phyloP scores from a whole-genome alignment of 1,140 invertebrate species.

The Elymnias hypermnestra region DNA sequence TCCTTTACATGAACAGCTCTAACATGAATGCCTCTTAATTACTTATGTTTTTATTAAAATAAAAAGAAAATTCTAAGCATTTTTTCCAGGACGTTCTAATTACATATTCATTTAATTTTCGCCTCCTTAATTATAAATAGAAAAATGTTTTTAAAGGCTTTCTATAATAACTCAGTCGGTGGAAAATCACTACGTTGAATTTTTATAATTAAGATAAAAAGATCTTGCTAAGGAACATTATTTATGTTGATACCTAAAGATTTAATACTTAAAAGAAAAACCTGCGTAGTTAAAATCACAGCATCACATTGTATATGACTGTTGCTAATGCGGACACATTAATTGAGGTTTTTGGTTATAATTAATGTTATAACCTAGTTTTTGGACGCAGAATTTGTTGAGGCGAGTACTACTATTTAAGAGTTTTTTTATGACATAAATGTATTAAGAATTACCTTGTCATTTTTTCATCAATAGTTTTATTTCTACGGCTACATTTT shows the following conservation, averaged over 20 bases:
- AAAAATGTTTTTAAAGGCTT: conserved; percentile 19
- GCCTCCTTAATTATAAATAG: conserved; percentile 21
- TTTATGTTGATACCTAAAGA: conserved; percentile 8
- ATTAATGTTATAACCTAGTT: no score
- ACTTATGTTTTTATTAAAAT: conserved; percentile 44
- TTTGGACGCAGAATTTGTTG: no score
- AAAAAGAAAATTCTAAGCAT: conserved; percentile 22
- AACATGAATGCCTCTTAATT: conserved; percentile 60
- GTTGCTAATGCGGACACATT: no score
- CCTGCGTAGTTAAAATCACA: no score
- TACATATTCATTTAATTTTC: conserved; percentile 24
- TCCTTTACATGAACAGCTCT: conserved; percentile 35
- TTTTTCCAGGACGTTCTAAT: conserved; percentile 22
- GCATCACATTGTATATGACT: no score
- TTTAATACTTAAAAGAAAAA: no score
- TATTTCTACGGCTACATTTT: no score
- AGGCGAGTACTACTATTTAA: no score
- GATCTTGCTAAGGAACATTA: conserved; percentile 8
- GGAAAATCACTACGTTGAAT: conserved; percentile 17
- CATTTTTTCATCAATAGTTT: no score
- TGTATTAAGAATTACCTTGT: no score
- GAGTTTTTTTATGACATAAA: no score
- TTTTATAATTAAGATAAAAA: conserved; percentile 7
- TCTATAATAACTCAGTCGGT: conserved; percentile 12
- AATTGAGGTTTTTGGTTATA: no score